These are phyloP conservation scores for Dryobota labecula DNA, from an alignment of 2,888 invertebrate species.

Conservation along the genomic window DNA sequence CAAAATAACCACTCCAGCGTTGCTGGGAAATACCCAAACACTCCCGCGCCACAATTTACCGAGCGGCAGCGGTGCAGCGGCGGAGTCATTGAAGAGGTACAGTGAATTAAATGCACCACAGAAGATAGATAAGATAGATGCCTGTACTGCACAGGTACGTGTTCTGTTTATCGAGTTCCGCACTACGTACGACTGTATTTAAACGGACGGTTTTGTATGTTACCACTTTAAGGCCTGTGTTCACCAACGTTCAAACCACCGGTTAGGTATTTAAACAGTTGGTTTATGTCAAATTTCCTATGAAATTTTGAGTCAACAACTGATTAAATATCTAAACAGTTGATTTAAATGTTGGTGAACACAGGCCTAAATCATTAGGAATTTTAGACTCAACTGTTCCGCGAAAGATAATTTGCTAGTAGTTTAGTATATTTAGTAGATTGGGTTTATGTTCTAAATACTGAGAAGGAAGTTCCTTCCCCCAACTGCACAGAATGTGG, in stretches of 20 bases:
- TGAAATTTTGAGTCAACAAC: too few species aligned
- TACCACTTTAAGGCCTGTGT: too few species aligned
- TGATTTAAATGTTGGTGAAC: too few species aligned
- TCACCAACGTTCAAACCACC: too few species aligned
- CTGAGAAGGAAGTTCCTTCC: too few species aligned
- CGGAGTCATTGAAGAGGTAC: conserved; percentile 61
- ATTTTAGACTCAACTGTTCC: conserved; percentile 32
- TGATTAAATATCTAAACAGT: too few species aligned
- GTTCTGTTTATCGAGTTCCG: conserved; percentile 55
- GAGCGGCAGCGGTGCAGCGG: conserved; percentile 46
- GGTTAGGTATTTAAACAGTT: too few species aligned
- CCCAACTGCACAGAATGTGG: too few species aligned
- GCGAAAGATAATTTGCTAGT: conserved; percentile 13
- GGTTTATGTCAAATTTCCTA: too few species aligned
- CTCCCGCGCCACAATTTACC: conserved; percentile 58
- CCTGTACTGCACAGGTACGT: conserved; percentile 49
- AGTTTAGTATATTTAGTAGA: conserved; percentile 2
- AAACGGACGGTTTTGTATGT: conserved; percentile 50
- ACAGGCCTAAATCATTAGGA: conserved; percentile 46
- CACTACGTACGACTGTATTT: conserved; percentile 40
- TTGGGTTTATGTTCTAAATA: not conserved
- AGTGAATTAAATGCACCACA: conserved; percentile 64
- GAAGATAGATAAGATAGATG: conserved; percentile 64
- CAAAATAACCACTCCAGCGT: conserved; percentile 54
- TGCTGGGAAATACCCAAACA: conserved; percentile 56